Conservation (phyloP, 2,888 invertebrate species). For the Megastigmus dorsalis region DNA sequence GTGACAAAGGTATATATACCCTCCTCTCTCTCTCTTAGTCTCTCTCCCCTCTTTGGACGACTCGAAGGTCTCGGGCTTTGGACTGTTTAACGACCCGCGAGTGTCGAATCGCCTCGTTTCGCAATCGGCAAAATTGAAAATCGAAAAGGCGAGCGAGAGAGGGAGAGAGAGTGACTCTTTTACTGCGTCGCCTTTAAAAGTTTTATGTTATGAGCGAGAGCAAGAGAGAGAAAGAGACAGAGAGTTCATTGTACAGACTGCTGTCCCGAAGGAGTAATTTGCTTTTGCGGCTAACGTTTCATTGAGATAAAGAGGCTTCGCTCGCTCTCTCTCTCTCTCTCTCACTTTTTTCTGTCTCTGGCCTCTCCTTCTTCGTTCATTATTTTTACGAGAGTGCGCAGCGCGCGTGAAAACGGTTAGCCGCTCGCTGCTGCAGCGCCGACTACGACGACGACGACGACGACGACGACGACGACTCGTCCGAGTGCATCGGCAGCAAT, state of each 20-base stretch:
- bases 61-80: constrained; percentile 24
- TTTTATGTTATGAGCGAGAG: constrained; percentile 46
- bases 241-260: constrained; percentile 34
- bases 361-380: no score
- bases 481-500: neutral
- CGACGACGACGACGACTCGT: neutral
- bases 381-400: no score
- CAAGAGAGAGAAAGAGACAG: no score
- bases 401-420: no score
- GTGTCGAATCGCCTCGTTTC: constrained; percentile 27
- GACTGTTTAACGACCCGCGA: constrained; percentile 44
- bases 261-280: constrained; percentile 33
- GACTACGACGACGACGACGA: no score
- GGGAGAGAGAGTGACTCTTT: constrained; percentile 19
- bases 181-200: constrained; percentile 41
- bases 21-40: constrained; percentile 11
- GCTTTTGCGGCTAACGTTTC: constrained; percentile 36
- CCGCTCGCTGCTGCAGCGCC: no score
- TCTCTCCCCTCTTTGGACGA: neutral
- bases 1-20: constrained; percentile 36
- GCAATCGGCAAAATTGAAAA: constrained; percentile 51
- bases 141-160: constrained; percentile 23
- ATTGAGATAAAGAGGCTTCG: constrained; percentile 10
- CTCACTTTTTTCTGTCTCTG: no score
- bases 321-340: neutral